Evolutionary conservation across 2,113 vertebrate species (phyloP), one percentile per base, ranked within the genome.

Genomic region (Cyprinodon variegatus): DNA sequence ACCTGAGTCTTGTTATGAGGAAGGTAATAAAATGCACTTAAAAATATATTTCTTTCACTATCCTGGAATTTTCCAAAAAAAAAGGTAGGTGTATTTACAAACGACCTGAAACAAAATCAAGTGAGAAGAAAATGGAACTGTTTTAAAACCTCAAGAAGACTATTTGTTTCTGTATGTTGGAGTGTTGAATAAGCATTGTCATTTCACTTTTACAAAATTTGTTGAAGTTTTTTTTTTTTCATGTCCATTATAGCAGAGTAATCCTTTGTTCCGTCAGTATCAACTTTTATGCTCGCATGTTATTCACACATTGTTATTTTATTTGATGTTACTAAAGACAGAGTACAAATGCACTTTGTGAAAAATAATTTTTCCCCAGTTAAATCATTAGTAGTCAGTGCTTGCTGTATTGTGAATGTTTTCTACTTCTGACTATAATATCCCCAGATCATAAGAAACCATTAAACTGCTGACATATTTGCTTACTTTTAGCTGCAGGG

Each of bases 401-500:
- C 9, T 20, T 63, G 11, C 8, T 57, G 45, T 2, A 40, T 14
- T 29, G 13, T 12, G 14, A 43, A 14, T 43, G 20, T 41, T 61
- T 29, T 43, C 5, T 39, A 11, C 7, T 41, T 8, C 29, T 29
- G 2, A 17, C 68, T 43, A n/a, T 29, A 43, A 43, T n/a, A 43
- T 61, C 20, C 39, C 41, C 15, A 22, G n/a, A 36, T 71, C 9
- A 22, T 6, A 46, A 9, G 37, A 7, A 36, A n/a, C 39, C 59
- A 17, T 38, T 37, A 3, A 57, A 5, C 40, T 10, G 17, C 4
- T 6, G 48, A 70, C 7, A 64, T 43, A 68, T 70, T 15, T 70
- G 40, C 69, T 68, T 71, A 61, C 53, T 50, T 48, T 68, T 76
- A 40, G 68, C 79, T 81, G 68, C 14, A 73, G 79, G 79, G 63